A percentile compares a stretch with the other conserved stretches of the same genome.
Evolutionary conservation across 2,888 invertebrate species (phyloP).

Genomic region (Ctenicera cuprea): DNA sequence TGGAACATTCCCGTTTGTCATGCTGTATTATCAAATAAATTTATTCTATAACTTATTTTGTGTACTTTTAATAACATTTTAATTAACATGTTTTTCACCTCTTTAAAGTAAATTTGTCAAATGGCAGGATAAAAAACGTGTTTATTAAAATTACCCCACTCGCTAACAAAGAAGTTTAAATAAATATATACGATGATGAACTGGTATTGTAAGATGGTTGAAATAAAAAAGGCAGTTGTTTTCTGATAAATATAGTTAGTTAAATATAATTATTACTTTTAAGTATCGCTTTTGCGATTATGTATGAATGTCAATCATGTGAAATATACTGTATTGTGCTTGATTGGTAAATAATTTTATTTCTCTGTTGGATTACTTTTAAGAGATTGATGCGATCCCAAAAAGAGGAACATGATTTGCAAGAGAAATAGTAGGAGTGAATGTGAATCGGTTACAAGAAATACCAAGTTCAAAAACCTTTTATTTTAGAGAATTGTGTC

Average conservation of each 20-base stretch:
- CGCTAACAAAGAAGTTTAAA: slow-evolving; percentile 27
- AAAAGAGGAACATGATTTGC: neutral
- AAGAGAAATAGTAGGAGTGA: neutral
- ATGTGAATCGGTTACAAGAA: neutral
- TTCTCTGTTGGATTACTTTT: slow-evolving; percentile 4
- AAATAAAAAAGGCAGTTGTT: slow-evolving; percentile 50
- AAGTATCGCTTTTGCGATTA: slow-evolving; percentile 64
- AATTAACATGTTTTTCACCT: slow-evolving; percentile 33
- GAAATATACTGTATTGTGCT: slow-evolving; percentile 75
- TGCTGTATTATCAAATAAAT: slow-evolving; percentile 71
- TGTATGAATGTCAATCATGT: slow-evolving; percentile 74
- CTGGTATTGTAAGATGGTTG: slow-evolving; percentile 46
- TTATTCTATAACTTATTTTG: slow-evolving; percentile 69
- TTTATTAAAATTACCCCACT: slow-evolving; percentile 38
- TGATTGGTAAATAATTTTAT: slow-evolving; percentile 61
- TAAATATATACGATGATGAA: slow-evolving; percentile 30
- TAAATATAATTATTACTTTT: slow-evolving; percentile 59
- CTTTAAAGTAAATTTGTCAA: neutral
- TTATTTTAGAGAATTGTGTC: too few relatives aligned
- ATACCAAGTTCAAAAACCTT: too few relatives aligned
- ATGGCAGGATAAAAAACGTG: slow-evolving; percentile 25
- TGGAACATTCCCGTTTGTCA: slow-evolving; percentile 72
- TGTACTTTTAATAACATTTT: slow-evolving; percentile 61
- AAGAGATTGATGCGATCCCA: neutral
- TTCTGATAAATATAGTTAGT: slow-evolving; percentile 57